Base-by-base conservation (phyloP, 2,888 invertebrate species). In the Smittia sp. region DNA sequence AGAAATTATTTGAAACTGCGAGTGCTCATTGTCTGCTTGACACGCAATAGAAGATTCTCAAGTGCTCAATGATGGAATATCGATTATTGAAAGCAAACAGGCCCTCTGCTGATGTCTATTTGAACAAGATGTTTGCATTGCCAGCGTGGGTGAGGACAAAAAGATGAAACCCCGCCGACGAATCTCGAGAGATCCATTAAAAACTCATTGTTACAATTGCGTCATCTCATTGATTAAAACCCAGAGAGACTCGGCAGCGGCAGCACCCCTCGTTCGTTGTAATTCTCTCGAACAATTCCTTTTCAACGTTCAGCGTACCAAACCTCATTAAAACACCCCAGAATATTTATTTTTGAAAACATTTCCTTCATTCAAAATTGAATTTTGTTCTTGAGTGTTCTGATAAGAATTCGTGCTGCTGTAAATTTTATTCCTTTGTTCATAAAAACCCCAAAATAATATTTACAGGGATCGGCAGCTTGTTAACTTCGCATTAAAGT, bases 61-160 rank as follows among this genome's bases (percentile, higher is more conserved):
- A 46, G 46, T 46, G 46, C n/a, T 15, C 6, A 20, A 38, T 15
- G 20, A 20, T 18, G 22, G 41, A 46, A 41, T 22, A 46, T 68
- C 68, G 68, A 68, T 68, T 68, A 68, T 20, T 46, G 46, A 41
- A 68, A 68, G 41, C 41, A 68, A 68, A 68, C 68, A 68, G 46
- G 46, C 41, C 41, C 20, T 67, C 15, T 32, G 32, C 18, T 66
- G 39, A 32, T n/a, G 15, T 46, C 46, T 46, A 15, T 15, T 46
- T 46, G 46, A 11, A 15, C 46, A 46, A 32, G 32, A 32, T 32
- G 32, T 32, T 32, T 32, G 32, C 3, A 32, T 32, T 32, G 32
- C 32, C 32, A 32, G 32, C 32, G 32, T 32, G 32, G 32, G 32
- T 32, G 32, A 32, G 32, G n/a, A n/a, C 32, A 46, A 46, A 11